Conservation (phyloP, 2,888 invertebrate genomes). For the Phymatocera aterrima region DNA sequence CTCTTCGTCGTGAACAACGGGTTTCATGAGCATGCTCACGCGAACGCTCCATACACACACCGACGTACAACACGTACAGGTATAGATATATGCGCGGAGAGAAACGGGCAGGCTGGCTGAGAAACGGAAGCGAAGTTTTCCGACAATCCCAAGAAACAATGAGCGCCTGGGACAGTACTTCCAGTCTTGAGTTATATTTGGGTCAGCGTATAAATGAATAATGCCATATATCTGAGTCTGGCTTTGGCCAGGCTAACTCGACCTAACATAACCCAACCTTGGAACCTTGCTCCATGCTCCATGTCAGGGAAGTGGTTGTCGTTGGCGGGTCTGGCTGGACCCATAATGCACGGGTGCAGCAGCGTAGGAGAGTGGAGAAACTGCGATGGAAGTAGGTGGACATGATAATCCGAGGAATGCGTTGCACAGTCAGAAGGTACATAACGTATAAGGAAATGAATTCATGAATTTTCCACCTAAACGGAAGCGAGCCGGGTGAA, state of each 20-base stretch:
- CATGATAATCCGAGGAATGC: slow-evolving; percentile 42
- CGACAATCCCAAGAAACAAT: slow-evolving; percentile 30
- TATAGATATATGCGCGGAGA: background rate
- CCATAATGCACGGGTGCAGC: background rate
- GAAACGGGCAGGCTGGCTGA: too few species aligned
- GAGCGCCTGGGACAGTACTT: slow-evolving; percentile 13
- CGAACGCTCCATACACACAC: background rate
- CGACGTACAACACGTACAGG: background rate
- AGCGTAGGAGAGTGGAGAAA: background rate
- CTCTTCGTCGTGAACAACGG: too few species aligned
- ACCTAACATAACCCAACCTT: background rate
- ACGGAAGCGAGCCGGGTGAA: background rate
- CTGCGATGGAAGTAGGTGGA: background rate
- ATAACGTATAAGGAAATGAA: slow-evolving; percentile 38
- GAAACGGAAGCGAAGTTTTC: background rate
- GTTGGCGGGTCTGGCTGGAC: slow-evolving; percentile 21
- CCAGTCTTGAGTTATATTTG: slow-evolving; percentile 54
- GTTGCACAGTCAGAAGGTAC: too few species aligned
- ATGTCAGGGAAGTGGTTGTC: slow-evolving; percentile 36
- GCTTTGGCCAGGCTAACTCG: slow-evolving; percentile 35
- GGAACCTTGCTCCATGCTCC: slow-evolving; percentile 36
- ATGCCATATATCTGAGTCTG: slow-evolving; percentile 51
- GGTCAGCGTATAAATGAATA: slow-evolving; percentile 61
- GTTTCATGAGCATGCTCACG: too few species aligned
- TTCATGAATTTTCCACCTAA: slow-evolving; percentile 31